Evolutionary conservation across 1,140 invertebrate genomes (phyloP), one percentile per base, ranked within the genome.

Genomic region (Pygmarrhopalites habei): DNA sequence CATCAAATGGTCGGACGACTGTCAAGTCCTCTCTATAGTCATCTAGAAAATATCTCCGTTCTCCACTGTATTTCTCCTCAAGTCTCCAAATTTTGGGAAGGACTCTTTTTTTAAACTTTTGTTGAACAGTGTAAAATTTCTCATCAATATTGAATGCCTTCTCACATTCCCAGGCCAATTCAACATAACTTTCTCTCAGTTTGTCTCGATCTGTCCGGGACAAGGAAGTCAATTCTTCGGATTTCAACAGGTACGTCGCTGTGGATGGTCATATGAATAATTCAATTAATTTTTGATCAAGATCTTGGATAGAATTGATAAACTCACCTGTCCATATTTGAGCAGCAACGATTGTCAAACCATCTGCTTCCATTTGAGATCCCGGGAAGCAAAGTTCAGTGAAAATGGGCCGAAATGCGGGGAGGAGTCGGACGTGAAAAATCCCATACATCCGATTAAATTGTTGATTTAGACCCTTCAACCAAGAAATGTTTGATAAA

Each of bases 251-350:
- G 39, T 59, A 64, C 12, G 62, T 59, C 0, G 57, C 57, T 7
- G n/a, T n/a, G n/a, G n/a, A n/a, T n/a, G n/a, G n/a, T n/a, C n/a
- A n/a, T n/a, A n/a, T n/a, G n/a, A n/a, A n/a, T n/a, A n/a, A n/a
- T n/a, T n/a, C n/a, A n/a, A n/a, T n/a, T n/a, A n/a, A n/a, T n/a
- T n/a, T n/a, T n/a, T n/a, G n/a, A n/a, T n/a, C n/a, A n/a, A n/a
- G n/a, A n/a, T n/a, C n/a, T n/a, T n/a, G n/a, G n/a, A n/a, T n/a
- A n/a, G n/a, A n/a, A n/a, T n/a, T n/a, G n/a, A n/a, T n/a, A n/a
- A n/a, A n/a, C n/a, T n/a, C n/a, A n/a, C n/a, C n/a, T n/a, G 57
- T 46, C 62, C 62, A 64, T n/a, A 64, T 59, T 44, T 64, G 30
- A n/a, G 47, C 62, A 53, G 39, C 21, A 2, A 64, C 46, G 29